These are phyloP conservation scores for Microcebus griseorufus DNA, from an alignment of 2,113 vertebrate genomes.

Conservation along the genomic window DNA sequence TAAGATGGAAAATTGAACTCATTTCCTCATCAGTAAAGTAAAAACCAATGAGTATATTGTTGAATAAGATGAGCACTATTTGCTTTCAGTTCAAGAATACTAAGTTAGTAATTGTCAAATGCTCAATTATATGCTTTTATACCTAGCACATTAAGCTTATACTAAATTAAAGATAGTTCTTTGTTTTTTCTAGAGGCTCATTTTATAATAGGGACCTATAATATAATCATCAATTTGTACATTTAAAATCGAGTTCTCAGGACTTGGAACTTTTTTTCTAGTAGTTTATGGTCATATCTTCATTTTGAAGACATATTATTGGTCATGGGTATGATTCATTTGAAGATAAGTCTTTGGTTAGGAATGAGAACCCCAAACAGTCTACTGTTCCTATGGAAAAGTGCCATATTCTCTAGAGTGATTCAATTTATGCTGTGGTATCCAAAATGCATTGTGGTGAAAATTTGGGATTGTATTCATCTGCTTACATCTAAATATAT, in stretches of 20 bases:
- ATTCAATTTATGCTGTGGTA: neutral
- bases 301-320: neutral
- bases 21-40: neutral
- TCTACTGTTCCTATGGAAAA: neutral
- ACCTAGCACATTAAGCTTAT: neutral
- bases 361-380: neutral
- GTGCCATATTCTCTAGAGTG: neutral
- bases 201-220: neutral
- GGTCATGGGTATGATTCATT: neutral
- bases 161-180: neutral
- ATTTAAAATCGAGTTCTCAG: conserved; percentile 12
- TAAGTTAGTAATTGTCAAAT: neutral
- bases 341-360: neutral
- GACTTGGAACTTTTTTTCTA: neutral
- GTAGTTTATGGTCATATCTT: neutral
- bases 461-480: neutral
- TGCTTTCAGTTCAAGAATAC: conserved; percentile 22
- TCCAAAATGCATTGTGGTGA: neutral
- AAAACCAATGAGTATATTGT: neutral
- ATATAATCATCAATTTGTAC: neutral
- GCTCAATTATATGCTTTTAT: neutral
- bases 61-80: neutral
- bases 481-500: neutral
- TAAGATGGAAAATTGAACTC: neutral
- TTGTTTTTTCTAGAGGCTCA: neutral